A percentile compares a stretch with the other conserved stretches of the same genome.
Evolutionary conservation across 2,888 invertebrate genomes (phyloP).

Genomic region (Xestia c-nigrum): DNA sequence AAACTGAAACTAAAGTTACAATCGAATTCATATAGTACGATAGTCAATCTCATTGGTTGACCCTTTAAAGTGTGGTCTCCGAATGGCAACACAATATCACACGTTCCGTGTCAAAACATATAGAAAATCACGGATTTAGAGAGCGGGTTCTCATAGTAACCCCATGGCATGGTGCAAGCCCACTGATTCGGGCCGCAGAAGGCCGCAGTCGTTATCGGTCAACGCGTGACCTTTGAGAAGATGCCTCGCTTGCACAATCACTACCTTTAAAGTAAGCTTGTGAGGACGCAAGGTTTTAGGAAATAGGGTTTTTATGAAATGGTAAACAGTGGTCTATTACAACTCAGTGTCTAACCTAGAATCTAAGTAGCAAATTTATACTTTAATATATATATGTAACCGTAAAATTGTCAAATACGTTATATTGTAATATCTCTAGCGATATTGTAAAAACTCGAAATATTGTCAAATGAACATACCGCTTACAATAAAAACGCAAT

Average conservation of each 20-base stretch:
- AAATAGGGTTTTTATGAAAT: conserved; percentile 33
- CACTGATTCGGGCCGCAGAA: conserved; percentile 80
- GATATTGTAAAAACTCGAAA: no score
- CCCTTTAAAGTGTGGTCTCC: conserved; percentile 1
- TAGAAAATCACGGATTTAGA: conserved; percentile 40
- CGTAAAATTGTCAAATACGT: no score
- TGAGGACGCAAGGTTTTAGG: conserved; percentile 48
- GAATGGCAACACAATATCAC: conserved; percentile 31
- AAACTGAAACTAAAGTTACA: conserved; percentile 6
- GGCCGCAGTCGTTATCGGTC: conserved; percentile 89
- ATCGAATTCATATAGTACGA: not conserved
- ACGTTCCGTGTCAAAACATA: conserved; percentile 46
- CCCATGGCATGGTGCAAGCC: conserved; percentile 77
- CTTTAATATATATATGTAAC: no score
- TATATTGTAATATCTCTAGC: no score
- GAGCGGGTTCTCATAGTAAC: conserved; percentile 70
- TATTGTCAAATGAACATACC: no score
- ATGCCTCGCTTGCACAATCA: conserved; percentile 77
- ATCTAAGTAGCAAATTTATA: not conserved
- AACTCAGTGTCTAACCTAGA: not conserved
- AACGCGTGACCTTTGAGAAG: conserved; percentile 85
- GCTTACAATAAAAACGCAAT: no score
- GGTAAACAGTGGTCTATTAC: not conserved
- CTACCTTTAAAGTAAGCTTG: conserved; percentile 50
- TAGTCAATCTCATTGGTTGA: not conserved